Percentiles rank a stretch among this genome's conserved stretches.
Evolutionary conservation across 2,888 invertebrate genomes (phyloP).

Genomic region (Limnephilus rhombicus): DNA sequence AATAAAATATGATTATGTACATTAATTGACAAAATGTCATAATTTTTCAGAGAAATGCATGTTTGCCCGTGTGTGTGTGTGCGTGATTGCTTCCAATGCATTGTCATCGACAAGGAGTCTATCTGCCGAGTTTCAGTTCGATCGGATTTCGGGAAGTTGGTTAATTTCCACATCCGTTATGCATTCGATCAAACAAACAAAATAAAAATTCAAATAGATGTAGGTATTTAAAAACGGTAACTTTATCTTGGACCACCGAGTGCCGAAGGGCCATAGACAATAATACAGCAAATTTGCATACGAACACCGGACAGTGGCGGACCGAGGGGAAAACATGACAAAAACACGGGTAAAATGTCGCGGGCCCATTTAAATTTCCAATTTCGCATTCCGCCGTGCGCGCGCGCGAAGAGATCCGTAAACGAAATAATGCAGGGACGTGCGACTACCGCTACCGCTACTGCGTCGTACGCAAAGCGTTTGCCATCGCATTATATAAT

Average conservation of each 20-base stretch:
- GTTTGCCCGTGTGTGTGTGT: too few relatives aligned
- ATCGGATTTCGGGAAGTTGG: too few relatives aligned
- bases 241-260: neutral
- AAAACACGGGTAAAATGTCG: conserved; percentile 66
- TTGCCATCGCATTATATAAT: neutral
- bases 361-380: conserved; percentile 62
- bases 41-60: too few relatives aligned
- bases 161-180: too few relatives aligned
- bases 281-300: conserved; percentile 63
- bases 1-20: too few relatives aligned
- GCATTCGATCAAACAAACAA: too few relatives aligned
- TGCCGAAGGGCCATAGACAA: conserved; percentile 55
- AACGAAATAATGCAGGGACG: conserved; percentile 15
- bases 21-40: too few relatives aligned
- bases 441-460: neutral
- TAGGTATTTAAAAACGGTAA: neutral
- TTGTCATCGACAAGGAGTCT: too few relatives aligned
- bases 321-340: conserved; percentile 64
- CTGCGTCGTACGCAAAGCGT: conserved; percentile 17
- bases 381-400: conserved; percentile 60
- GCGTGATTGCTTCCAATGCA: too few relatives aligned
- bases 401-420: conserved; percentile 37
- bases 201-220: too few relatives aligned
- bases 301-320: conserved; percentile 48
- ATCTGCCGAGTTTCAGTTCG: too few relatives aligned